These are phyloP conservation scores for Urocyon cinereoargenteus DNA, from an alignment of 2,797 vertebrate species.

Conservation along the genomic window DNA sequence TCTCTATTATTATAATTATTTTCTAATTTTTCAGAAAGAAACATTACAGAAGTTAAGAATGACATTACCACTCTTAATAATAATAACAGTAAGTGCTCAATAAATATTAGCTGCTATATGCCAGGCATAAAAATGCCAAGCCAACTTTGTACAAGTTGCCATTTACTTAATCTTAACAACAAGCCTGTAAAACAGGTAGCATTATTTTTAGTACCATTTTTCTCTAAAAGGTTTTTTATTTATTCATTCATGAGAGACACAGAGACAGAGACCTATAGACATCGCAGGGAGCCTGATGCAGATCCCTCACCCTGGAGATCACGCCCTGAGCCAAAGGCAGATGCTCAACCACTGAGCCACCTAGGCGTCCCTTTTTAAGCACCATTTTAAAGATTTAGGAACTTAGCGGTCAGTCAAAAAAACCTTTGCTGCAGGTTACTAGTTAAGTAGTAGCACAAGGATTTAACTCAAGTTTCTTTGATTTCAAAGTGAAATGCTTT, in stretches of 20 bases:
- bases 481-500: slow-evolving; percentile 20
- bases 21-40: slow-evolving; percentile 46
- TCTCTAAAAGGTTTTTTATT: too few species aligned
- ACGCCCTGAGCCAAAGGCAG: too few species aligned
- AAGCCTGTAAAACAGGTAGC: not conserved
- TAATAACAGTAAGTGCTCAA: not conserved
- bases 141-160: not conserved
- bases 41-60: slow-evolving; percentile 13
- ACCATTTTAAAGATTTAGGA: slow-evolving; percentile 47
- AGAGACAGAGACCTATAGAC: too few species aligned
- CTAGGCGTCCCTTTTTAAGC: not conserved
- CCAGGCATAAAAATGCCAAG: not conserved
- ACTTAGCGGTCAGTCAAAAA: not conserved
- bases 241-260: too few species aligned
- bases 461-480: slow-evolving; percentile 42
- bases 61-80: slow-evolving; percentile 19
- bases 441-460: not conserved
- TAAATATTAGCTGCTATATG: slow-evolving; percentile 21
- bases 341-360: too few species aligned
- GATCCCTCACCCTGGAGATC: too few species aligned
- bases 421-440: not conserved
- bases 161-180: not conserved
- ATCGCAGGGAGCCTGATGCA: too few species aligned
- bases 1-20: slow-evolving; percentile 36
- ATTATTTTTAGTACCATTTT: slow-evolving; percentile 30